Evolutionary conservation across 2,113 vertebrate genomes (phyloP).

Genomic region (Pterocles burchelli): DNA sequence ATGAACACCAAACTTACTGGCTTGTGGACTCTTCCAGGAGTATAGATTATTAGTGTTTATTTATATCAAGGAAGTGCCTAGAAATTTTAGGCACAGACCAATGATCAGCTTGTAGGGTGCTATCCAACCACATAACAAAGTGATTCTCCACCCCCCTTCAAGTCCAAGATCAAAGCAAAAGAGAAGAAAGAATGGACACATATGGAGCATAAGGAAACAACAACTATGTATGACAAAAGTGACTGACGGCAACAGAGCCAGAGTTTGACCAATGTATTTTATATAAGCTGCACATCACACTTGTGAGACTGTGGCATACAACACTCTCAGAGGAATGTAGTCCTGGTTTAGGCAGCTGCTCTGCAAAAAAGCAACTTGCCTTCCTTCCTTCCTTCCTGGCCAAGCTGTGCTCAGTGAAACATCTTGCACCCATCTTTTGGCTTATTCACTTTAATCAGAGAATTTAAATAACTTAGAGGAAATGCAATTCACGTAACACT

Average conservation of each 20-base stretch:
- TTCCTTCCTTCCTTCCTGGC: not conserved
- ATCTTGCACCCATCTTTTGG: not conserved
- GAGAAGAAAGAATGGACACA: not conserved
- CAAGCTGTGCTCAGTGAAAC: not conserved
- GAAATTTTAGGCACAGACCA: not conserved
- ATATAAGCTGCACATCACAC: not conserved
- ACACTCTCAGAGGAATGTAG: not conserved
- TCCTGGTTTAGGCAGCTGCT: not conserved
- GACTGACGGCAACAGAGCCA: not conserved
- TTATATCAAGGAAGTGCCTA: not conserved
- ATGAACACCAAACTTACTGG: not conserved
- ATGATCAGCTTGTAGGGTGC: not conserved
- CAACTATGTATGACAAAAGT: not conserved
- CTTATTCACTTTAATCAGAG: not conserved
- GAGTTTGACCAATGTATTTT: not conserved
- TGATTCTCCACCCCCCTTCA: not conserved
- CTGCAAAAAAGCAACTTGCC: not conserved
- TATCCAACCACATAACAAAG: not conserved
- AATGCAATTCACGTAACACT: not conserved
- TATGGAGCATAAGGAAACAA: not conserved
- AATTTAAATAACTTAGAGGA: not conserved
- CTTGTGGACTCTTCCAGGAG: not conserved
- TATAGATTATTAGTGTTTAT: not conserved
- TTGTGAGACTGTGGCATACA: not conserved
- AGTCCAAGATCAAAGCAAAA: not conserved